Conservation (phyloP, 1,140 invertebrate genomes). For the Papilio helenus region DNA sequence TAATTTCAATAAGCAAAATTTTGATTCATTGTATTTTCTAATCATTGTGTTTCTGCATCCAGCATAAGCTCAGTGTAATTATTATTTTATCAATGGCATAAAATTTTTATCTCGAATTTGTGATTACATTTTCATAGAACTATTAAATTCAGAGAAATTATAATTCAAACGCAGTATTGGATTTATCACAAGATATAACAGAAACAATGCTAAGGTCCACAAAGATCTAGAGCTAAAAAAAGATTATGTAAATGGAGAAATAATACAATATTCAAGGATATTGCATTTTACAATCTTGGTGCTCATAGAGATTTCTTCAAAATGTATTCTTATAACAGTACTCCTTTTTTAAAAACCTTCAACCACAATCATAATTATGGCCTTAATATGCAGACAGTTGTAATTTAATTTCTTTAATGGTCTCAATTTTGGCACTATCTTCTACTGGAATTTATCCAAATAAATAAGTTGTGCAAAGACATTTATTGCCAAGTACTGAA, state of each 20-base stretch:
- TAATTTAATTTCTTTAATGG: not conserved
- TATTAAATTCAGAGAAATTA: not conserved
- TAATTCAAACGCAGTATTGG: not conserved
- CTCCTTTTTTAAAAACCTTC: no score
- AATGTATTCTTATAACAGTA: no score
- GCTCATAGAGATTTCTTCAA: no score
- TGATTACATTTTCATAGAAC: not conserved
- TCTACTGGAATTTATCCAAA: not conserved
- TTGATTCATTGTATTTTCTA: not conserved
- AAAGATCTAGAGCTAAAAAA: no score
- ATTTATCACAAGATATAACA: not conserved
- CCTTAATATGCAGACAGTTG: not conserved
- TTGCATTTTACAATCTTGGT: no score
- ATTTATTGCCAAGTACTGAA: no score
- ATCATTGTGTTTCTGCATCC: not conserved
- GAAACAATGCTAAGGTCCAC: not conserved
- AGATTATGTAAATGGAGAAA: no score
- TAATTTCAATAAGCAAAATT: no score
- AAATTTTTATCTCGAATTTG: constrained; percentile 6
- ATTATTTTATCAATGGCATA: not conserved
- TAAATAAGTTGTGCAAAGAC: not conserved
- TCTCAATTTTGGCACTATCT: not conserved
- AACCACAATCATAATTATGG: not conserved
- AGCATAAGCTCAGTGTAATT: not conserved
- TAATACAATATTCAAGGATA: no score